Percentiles rank a stretch among this genome's conserved stretches.
Evolutionary conservation across 2,113 vertebrate species (phyloP).

Genomic region (Anser brachyrhynchus): DNA sequence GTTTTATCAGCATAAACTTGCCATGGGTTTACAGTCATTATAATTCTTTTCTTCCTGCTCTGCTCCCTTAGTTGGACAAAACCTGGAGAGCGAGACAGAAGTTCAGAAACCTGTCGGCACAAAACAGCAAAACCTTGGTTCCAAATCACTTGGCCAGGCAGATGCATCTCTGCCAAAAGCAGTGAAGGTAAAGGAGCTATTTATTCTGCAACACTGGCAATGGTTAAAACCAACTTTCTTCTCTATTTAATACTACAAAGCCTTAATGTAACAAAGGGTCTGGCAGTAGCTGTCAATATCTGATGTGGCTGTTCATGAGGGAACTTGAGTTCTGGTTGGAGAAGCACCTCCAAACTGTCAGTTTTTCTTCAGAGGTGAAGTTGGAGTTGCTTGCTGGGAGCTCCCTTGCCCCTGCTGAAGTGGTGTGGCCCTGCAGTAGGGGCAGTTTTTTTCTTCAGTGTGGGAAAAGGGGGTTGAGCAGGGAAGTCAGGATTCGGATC

Average conservation of each 20-base stretch:
- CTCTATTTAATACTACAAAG: background rate
- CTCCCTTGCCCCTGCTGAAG: background rate
- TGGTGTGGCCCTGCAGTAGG: accelerated
- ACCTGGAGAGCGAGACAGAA: constrained; percentile 55
- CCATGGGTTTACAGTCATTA: background rate
- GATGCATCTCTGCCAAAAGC: constrained; percentile 72
- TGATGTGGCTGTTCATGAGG: background rate
- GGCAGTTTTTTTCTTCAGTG: background rate
- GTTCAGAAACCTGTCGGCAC: constrained; percentile 41
- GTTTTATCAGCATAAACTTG: background rate
- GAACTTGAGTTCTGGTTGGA: background rate
- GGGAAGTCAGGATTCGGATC: background rate
- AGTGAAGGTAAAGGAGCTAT: constrained; percentile 71
- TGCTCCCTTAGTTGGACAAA: constrained; percentile 39
- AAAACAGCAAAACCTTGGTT: constrained; percentile 68
- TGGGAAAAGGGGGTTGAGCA: background rate
- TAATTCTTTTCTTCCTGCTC: constrained; percentile 10
- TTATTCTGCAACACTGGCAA: background rate
- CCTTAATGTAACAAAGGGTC: background rate
- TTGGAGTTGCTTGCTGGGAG: background rate
- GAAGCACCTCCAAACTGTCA: background rate
- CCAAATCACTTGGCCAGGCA: constrained; percentile 62
- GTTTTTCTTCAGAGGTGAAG: background rate
- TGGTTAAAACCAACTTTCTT: background rate
- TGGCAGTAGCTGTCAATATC: background rate